These are phyloP conservation scores for Lasius fuliginosus DNA, from an alignment of 2,888 invertebrate species.

Conservation along the genomic window DNA sequence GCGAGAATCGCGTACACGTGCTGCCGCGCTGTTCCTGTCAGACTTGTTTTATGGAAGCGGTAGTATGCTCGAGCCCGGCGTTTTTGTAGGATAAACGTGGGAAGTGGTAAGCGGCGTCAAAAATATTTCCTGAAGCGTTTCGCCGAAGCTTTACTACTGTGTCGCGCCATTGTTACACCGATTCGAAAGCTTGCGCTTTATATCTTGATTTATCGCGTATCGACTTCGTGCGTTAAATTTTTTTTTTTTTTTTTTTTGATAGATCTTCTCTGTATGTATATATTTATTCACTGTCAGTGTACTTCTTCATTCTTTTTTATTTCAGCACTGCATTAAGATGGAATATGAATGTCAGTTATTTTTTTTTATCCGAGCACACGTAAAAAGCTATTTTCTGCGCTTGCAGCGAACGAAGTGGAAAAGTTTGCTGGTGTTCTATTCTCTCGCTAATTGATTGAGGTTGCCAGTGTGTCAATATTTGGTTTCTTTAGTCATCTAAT, in stretches of 20 bases:
- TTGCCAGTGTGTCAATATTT: slow-evolving; percentile 44
- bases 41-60: slow-evolving; percentile 66
- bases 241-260: background rate
- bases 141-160: slow-evolving; percentile 24
- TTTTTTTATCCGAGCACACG: slow-evolving; percentile 67
- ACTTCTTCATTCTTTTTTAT: slow-evolving; percentile 37
- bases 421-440: slow-evolving; percentile 35
- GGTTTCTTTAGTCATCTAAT: slow-evolving; percentile 22
- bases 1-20: slow-evolving; percentile 59
- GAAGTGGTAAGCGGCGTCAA: slow-evolving; percentile 73
- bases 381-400: slow-evolving; percentile 48
- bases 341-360: background rate
- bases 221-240: slow-evolving; percentile 14
- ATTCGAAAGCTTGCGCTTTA: slow-evolving; percentile 34
- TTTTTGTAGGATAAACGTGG: slow-evolving; percentile 72
- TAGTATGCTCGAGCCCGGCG: slow-evolving; percentile 69
- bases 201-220: slow-evolving; percentile 30
- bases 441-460: slow-evolving; percentile 40
- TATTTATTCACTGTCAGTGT: background rate
- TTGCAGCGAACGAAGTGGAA: slow-evolving; percentile 61
- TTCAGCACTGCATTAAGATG: slow-evolving; percentile 60
- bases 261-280: background rate
- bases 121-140: slow-evolving; percentile 74
- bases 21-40: slow-evolving; percentile 68
- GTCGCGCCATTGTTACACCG: slow-evolving; percentile 30